Conservation (phyloP, 1,140 invertebrate genomes). For the Akabosia matsudoensis region DNA sequence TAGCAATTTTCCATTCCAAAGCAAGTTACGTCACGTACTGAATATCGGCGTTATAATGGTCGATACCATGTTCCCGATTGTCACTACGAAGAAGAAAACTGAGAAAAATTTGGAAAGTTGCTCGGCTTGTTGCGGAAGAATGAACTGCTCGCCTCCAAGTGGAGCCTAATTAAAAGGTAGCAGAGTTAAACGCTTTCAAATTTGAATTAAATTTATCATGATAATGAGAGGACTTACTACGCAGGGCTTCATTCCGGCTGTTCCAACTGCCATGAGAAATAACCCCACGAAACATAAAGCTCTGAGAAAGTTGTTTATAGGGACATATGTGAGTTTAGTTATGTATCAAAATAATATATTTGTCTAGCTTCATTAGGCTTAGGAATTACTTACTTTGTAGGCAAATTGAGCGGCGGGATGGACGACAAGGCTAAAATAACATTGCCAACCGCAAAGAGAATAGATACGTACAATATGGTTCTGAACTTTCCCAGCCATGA, state of each 20-base stretch:
- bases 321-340: not conserved
- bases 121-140: slow-evolving; percentile 50
- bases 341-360: not conserved
- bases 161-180: slow-evolving; percentile 52
- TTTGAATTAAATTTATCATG: not conserved
- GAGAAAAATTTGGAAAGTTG: slow-evolving; percentile 59
- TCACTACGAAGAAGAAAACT: slow-evolving; percentile 61
- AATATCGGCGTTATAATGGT: slow-evolving; percentile 60
- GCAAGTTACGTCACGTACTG: slow-evolving; percentile 56
- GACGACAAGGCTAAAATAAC: slow-evolving; percentile 55
- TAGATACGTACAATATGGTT: slow-evolving; percentile 48
- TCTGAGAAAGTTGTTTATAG: slow-evolving; percentile 46
- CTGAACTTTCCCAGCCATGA: slow-evolving; percentile 57
- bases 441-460: slow-evolving; percentile 58
- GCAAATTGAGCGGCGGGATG: slow-evolving; percentile 36
- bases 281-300: slow-evolving; percentile 52
- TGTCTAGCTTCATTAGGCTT: slow-evolving; percentile 1
- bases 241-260: slow-evolving; percentile 66
- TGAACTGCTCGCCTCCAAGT: slow-evolving; percentile 65
- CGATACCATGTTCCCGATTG: slow-evolving; percentile 58
- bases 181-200: not conserved
- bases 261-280: slow-evolving; percentile 57
- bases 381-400: slow-evolving; percentile 41
- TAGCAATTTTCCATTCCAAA: slow-evolving; percentile 58
- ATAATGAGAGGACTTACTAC: slow-evolving; percentile 50